Evolutionary conservation across 2,888 invertebrate genomes (phyloP), one percentile per base, ranked within the genome.

Genomic region (Microplitis manilae): DNA sequence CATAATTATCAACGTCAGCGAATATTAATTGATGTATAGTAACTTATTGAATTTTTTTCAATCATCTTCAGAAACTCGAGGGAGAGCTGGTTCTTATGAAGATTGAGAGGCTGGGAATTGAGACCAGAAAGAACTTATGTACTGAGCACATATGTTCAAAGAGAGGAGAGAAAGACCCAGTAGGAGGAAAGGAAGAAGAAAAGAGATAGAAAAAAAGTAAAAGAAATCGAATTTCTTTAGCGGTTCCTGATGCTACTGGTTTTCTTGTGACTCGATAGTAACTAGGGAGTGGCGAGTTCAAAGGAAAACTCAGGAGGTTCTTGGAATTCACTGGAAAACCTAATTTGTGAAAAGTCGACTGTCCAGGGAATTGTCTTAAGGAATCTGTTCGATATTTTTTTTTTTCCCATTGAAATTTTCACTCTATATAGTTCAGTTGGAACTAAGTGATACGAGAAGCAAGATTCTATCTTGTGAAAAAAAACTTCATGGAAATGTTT

Each of bases 1-100:
- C 84, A 86, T 87, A 86, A 88, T 88, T 87, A 88, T 86, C 81
- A 79, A 83, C 83, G 84, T 86, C 86, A 85, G 85, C 84, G 85
- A 81, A 82, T 84, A 87, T 86, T 87, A 88, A 88, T 87, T 84
- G 83, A 84, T 80, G 80, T 79, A 79, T 84, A 86, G 87, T 86
- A 83, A 81, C 82, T 81, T 69, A 78, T 64, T 17, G 41, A 20
- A 30, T 30, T 73, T 62, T 75, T 69, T 67, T 70, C 40, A 39
- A 30, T 71, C 50, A 20, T 39, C 38, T 20, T 17, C 50, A 50
- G 30, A 30, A n/a, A 30, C 30, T 65, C 8, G 2, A 38, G 59
- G 50, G 67, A 40, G 60, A 38, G 59, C 38, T 65, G 30, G 60
- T 38, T 62, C n/a, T 40, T 64, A 59, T 59, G 61, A 60, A 70